Evolutionary conservation across 2,888 invertebrate genomes (phyloP).

Genomic region (Physocephala rufipes): DNA sequence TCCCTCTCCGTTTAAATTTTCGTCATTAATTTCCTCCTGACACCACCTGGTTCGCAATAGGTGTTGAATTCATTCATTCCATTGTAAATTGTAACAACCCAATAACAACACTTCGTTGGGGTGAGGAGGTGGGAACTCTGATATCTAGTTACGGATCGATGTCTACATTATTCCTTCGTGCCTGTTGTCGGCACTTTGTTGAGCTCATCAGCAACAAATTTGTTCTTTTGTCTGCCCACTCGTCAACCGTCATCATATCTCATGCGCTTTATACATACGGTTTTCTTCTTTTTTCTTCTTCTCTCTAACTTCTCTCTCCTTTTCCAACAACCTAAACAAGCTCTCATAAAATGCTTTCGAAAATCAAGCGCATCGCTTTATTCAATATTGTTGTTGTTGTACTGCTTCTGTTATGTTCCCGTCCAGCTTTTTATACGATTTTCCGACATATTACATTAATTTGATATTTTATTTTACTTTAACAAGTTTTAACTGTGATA

Average conservation of each 20-base stretch:
- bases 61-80: slow-evolving; percentile 17
- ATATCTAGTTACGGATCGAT: not conserved
- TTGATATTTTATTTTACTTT: slow-evolving; percentile 54
- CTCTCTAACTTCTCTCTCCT: too few species aligned
- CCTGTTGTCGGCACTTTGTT: slow-evolving; percentile 29
- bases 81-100: too few species aligned
- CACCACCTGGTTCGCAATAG: not conserved
- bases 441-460: slow-evolving; percentile 43
- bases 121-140: too few species aligned
- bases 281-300: too few species aligned
- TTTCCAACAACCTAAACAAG: too few species aligned
- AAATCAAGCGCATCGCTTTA: not conserved
- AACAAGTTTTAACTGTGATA: slow-evolving; percentile 35
- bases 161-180: not conserved
- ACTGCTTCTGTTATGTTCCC: too few species aligned
- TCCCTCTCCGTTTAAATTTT: slow-evolving; percentile 13
- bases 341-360: too few species aligned
- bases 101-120: too few species aligned
- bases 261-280: too few species aligned
- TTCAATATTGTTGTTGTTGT: not conserved
- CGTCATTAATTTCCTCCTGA: not conserved
- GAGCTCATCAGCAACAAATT: slow-evolving; percentile 25
- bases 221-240: slow-evolving; percentile 13
- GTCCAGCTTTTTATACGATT: not conserved
- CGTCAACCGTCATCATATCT: slow-evolving; percentile 9